A percentile compares a stretch with the other conserved stretches of the same genome.
phyloP scores from a whole-genome alignment of 2,888 invertebrate genomes.

The Anthophora plumipes region DNA sequence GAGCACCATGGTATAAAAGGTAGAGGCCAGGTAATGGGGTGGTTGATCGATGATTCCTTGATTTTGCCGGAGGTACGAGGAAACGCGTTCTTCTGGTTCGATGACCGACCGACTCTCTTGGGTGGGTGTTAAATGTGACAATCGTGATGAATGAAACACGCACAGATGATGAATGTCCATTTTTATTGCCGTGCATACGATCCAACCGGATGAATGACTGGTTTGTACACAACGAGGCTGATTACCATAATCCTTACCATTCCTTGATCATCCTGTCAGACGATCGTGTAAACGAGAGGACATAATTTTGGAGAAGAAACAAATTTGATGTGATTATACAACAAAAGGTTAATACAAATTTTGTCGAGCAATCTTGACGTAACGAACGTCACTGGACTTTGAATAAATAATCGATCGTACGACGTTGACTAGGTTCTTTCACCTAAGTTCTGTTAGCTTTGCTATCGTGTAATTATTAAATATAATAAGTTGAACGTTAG shows the following conservation, averaged over 20 bases:
- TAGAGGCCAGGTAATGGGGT: not conserved
- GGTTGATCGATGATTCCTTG: slow-evolving; percentile 14
- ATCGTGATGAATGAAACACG: slow-evolving; percentile 1
- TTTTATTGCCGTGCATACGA: not conserved
- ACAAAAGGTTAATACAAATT: too few relatives aligned
- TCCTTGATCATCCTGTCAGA: not conserved
- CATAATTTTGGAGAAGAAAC: slow-evolving; percentile 1
- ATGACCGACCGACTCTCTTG: not conserved
- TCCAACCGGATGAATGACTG: not conserved
- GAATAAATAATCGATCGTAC: too few relatives aligned
- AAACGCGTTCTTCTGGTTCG: not conserved
- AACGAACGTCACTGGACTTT: too few relatives aligned
- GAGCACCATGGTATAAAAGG: not conserved
- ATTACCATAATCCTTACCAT: slow-evolving; percentile 14
- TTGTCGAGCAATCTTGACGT: too few relatives aligned
- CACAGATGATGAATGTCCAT: not conserved
- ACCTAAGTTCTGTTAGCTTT: too few relatives aligned
- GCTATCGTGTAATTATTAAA: too few relatives aligned
- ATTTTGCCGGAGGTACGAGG: not conserved
- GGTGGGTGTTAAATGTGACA: not conserved
- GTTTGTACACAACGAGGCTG: not conserved
- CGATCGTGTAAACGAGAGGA: not conserved
- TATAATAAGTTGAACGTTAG: too few relatives aligned
- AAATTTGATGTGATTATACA: too few relatives aligned
- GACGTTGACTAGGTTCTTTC: too few relatives aligned